Percentiles rank a stretch among this genome's conserved stretches.
Conservation (phyloP, 1,140 invertebrate genomes). For the Temnothorax nylanderi region DNA sequence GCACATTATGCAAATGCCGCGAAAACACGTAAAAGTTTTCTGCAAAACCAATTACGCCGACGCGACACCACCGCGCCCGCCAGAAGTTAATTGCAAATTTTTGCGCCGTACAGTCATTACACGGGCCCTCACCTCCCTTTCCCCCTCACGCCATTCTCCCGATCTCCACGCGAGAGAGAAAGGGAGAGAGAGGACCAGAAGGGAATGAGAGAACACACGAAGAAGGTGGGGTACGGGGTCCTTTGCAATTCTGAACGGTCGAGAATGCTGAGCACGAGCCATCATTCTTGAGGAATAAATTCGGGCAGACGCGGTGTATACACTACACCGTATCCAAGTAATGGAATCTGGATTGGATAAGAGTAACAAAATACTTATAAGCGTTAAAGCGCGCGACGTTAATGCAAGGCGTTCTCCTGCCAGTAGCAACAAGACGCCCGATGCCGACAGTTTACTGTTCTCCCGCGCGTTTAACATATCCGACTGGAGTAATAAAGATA, state of each 20-base stretch:
- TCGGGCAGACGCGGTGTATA: slow-evolving; percentile 62
- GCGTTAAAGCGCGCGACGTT: slow-evolving; percentile 57
- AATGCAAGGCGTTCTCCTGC: slow-evolving; percentile 20
- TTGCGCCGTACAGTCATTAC: slow-evolving; percentile 72
- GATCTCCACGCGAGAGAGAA: neutral
- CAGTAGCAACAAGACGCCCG: slow-evolving; percentile 48
- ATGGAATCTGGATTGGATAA: slow-evolving; percentile 30
- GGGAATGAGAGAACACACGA: neutral
- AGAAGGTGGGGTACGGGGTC: neutral
- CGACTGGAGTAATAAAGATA: slow-evolving; percentile 44
- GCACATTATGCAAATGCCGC: slow-evolving; percentile 84
- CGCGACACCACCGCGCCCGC: slow-evolving; percentile 74
- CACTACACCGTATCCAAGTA: slow-evolving; percentile 59
- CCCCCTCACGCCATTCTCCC: too few species aligned
- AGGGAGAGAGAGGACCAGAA: neutral
- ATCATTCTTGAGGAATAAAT: slow-evolving; percentile 63
- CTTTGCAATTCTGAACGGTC: slow-evolving; percentile 57
- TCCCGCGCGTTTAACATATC: slow-evolving; percentile 44
- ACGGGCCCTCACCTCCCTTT: neutral
- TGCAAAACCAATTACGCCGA: slow-evolving; percentile 84
- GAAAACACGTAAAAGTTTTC: slow-evolving; percentile 84
- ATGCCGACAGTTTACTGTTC: slow-evolving; percentile 41
- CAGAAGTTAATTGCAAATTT: slow-evolving; percentile 78
- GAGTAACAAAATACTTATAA: slow-evolving; percentile 52
- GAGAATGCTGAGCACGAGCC: slow-evolving; percentile 68